Evolutionary conservation across 2,888 invertebrate species (phyloP).

Genomic region (Archaeoteleia sp.): DNA sequence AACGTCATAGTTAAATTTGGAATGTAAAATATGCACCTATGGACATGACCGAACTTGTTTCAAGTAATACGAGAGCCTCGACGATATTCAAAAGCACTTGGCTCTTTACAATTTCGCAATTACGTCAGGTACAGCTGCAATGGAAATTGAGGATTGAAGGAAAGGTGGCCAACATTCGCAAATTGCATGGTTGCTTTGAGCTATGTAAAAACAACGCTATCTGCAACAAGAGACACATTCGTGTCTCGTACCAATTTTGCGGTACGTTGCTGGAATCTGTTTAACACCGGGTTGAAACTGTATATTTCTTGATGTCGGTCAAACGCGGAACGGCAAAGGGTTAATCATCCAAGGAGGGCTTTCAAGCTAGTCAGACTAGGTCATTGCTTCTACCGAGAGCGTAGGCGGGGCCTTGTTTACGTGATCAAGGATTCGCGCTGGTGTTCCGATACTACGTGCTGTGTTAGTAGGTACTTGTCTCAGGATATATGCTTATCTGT

Average conservation of each 20-base stretch:
- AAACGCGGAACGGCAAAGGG: conserved; percentile 25
- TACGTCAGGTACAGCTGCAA: background rate
- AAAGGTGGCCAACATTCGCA: conserved; percentile 23
- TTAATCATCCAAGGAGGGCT: conserved; percentile 40
- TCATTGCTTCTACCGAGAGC: conserved; percentile 38
- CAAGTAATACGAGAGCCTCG: background rate
- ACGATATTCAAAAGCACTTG: conserved; percentile 14
- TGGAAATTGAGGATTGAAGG: conserved; percentile 21
- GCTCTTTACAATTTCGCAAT: conserved; percentile 12
- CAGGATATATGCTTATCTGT: conserved; percentile 38
- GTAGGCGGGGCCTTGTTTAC: conserved; percentile 44
- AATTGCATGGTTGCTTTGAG: conserved; percentile 36
- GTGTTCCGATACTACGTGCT: conserved; percentile 19
- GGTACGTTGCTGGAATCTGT: conserved; percentile 33
- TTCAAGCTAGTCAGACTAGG: conserved; percentile 26
- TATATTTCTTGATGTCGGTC: conserved; percentile 41
- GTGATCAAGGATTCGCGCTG: conserved; percentile 31
- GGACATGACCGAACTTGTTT: background rate
- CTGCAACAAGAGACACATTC: conserved; percentile 42
- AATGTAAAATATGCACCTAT: too few species aligned
- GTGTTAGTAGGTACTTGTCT: conserved; percentile 30
- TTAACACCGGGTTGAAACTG: conserved; percentile 26
- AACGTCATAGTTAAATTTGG: too few species aligned
- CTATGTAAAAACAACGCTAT: conserved; percentile 37
- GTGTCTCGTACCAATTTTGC: conserved; percentile 39